These are phyloP conservation scores for Sipha maydis DNA, from an alignment of 2,888 invertebrate species.

Conservation along the genomic window DNA sequence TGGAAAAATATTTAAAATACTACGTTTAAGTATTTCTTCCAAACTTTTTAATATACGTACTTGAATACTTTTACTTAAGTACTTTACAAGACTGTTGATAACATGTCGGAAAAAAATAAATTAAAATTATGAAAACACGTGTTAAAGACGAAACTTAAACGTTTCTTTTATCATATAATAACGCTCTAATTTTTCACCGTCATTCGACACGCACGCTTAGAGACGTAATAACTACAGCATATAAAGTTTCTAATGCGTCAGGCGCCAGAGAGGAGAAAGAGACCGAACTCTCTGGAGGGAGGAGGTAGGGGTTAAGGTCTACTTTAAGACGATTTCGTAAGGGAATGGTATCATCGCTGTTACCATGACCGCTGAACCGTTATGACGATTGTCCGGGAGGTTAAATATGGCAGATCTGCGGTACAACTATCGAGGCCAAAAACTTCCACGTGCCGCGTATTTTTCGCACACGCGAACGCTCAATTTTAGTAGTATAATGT, in stretches of 20 bases:
- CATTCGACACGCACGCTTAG: neutral
- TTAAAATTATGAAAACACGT: too few species aligned
- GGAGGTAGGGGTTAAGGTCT: neutral
- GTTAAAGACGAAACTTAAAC: too few species aligned
- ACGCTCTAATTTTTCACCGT: too few species aligned
- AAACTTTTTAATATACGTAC: too few species aligned
- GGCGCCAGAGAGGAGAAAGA: neutral
- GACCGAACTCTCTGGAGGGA: too few species aligned
- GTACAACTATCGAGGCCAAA: neutral
- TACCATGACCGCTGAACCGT: conserved; percentile 23
- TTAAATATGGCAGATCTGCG: neutral
- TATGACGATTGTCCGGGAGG: conserved; percentile 42
- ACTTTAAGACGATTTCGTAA: conserved; percentile 21
- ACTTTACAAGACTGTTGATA: too few species aligned
- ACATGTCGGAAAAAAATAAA: too few species aligned
- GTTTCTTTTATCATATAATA: too few species aligned
- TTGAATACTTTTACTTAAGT: too few species aligned
- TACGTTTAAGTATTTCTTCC: too few species aligned
- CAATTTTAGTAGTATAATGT: neutral
- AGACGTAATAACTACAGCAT: neutral
- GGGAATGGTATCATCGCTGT: conserved; percentile 10
- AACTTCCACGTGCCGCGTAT: neutral
- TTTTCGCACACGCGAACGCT: neutral
- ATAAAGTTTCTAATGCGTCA: conserved; percentile 30
- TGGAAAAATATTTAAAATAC: too few species aligned